A percentile compares a stretch with the other conserved stretches of the same genome.
phyloP scores from a whole-genome alignment of 2,888 invertebrate species.

The Heteromurus nitidus region DNA sequence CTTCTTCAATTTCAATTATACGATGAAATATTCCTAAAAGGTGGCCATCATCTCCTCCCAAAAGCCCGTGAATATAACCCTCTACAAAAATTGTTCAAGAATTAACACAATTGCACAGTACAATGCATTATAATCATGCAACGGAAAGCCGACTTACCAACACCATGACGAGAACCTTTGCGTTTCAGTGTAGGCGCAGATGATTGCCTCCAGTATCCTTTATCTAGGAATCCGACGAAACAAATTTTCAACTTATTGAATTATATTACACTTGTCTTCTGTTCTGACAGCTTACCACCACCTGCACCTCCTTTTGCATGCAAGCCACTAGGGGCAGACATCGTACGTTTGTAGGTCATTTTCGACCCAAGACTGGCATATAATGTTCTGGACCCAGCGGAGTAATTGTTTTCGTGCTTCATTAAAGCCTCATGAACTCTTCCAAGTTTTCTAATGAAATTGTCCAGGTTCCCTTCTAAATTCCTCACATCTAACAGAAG shows the following conservation, averaged over 20 bases:
- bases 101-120: not conserved
- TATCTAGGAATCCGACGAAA: conserved; percentile 77
- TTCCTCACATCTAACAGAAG: conserved; percentile 87
- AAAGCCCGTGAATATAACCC: conserved; percentile 89
- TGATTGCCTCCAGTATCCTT: conserved; percentile 91
- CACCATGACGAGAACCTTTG: conserved; percentile 92
- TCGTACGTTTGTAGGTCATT: conserved; percentile 95
- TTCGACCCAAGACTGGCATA: conserved; percentile 93
- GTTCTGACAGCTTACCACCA: not conserved
- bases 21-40: conserved; percentile 87
- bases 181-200: conserved; percentile 96
- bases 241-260: not conserved
- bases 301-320: conserved; percentile 23
- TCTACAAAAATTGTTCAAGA: conserved; percentile 77
- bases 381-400: conserved; percentile 82
- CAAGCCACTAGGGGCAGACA: conserved; percentile 83
- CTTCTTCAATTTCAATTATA: conserved; percentile 94
- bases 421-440: conserved; percentile 90
- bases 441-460: conserved; percentile 88
- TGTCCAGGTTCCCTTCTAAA: conserved; percentile 90
- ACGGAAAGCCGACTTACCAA: conserved; percentile 87
- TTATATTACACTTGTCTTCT: too few species aligned
- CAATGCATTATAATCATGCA: not conserved
- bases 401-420: conserved; percentile 74
- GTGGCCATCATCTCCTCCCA: conserved; percentile 87